Conservation (phyloP, 2,888 invertebrate species). For the Amphimallon solstitiale region DNA sequence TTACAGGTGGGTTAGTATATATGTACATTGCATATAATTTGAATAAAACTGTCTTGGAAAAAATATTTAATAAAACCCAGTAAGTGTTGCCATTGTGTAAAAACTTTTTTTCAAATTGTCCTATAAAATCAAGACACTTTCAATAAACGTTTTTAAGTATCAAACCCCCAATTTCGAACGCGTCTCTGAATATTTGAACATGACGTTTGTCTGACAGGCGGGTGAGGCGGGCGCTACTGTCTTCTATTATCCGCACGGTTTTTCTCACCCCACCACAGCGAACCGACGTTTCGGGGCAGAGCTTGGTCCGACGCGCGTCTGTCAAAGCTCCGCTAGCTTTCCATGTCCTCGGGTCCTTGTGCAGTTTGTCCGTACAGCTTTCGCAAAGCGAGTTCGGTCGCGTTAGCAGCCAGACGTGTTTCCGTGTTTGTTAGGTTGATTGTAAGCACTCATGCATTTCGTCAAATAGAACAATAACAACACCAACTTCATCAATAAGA, state of each 20-base stretch:
- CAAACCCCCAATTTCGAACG: conserved; percentile 50
- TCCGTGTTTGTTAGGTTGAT: background rate
- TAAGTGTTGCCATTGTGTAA: conserved; percentile 10
- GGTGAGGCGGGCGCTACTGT: conserved; percentile 50
- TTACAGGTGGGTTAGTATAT: no score
- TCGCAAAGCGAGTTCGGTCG: conserved; percentile 37
- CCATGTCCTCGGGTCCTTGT: conserved; percentile 16
- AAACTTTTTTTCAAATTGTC: conserved; percentile 44
- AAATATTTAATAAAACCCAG: conserved; percentile 17
- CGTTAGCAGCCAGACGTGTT: conserved; percentile 42
- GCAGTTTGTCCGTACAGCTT: conserved; percentile 33
- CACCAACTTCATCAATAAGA: no score
- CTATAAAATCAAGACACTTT: conserved; percentile 46
- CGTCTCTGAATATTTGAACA: conserved; percentile 53
- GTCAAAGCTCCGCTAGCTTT: conserved; percentile 45
- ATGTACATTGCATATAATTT: no score
- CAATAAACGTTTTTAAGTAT: conserved; percentile 48
- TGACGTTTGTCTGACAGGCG: conserved; percentile 57
- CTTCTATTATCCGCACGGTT: conserved; percentile 51
- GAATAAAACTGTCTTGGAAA: background rate
- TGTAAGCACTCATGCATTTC: no score
- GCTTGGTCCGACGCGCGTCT: conserved; percentile 51
- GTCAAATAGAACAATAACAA: no score
- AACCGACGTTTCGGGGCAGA: conserved; percentile 51
- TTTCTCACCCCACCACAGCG: conserved; percentile 2